These are phyloP conservation scores for Acleris sparsana DNA, from an alignment of 2,888 invertebrate genomes.

Conservation along the genomic window DNA sequence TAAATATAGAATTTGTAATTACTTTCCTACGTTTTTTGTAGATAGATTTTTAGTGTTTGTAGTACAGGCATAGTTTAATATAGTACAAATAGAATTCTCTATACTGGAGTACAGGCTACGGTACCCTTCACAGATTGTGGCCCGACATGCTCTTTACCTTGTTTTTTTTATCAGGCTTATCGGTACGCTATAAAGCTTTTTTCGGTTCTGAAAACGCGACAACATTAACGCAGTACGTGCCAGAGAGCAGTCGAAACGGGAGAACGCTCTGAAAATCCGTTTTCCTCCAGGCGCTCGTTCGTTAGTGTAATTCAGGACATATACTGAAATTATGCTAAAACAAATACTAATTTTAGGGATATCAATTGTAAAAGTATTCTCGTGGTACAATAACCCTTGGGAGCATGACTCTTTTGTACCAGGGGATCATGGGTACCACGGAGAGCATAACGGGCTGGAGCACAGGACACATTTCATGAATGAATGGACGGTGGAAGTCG, in stretches of 20 bases:
- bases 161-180: too few species aligned
- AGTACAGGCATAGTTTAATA: too few species aligned
- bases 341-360: conserved; percentile 40
- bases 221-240: conserved; percentile 9
- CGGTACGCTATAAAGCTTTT: too few species aligned
- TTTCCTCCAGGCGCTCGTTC: conserved; percentile 38
- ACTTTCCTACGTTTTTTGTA: too few species aligned
- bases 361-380: conserved; percentile 42
- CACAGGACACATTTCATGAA: conserved; percentile 80
- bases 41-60: too few species aligned
- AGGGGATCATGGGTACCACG: conserved; percentile 59
- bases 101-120: too few species aligned
- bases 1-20: too few species aligned
- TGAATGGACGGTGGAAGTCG: conserved; percentile 90
- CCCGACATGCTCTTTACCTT: too few species aligned
- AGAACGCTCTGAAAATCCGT: conserved; percentile 35
- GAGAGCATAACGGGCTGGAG: conserved; percentile 66
- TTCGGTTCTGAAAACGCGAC: conserved; percentile 11
- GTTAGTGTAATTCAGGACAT: conserved; percentile 56
- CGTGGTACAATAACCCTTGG: conserved; percentile 41
- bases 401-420: conserved; percentile 50
- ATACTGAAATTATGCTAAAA: background rate
- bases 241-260: background rate
- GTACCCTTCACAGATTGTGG: too few species aligned
- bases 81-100: too few species aligned